Evolutionary conservation across 2,888 invertebrate species (phyloP).

Genomic region (Ganaspis brasiliensis): DNA sequence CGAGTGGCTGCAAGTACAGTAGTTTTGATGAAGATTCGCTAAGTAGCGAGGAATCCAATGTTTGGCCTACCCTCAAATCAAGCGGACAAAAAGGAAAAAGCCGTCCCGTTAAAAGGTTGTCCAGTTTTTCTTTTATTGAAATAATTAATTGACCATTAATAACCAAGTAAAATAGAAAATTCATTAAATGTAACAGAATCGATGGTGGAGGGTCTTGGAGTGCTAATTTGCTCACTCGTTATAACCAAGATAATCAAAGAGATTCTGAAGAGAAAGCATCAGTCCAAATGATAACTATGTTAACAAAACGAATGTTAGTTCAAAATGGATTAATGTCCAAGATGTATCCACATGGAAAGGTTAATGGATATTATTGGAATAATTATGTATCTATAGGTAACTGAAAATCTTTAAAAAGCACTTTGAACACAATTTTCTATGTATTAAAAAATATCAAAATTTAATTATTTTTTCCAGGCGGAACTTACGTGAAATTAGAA

Average conservation of each 20-base stretch:
- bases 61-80: slow-evolving; percentile 62
- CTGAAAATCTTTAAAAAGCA: not conserved
- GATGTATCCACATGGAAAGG: slow-evolving; percentile 64
- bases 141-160: too few relatives aligned
- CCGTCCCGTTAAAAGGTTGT: slow-evolving; percentile 70
- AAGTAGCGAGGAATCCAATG: slow-evolving; percentile 74
- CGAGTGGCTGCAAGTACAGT: slow-evolving; percentile 69
- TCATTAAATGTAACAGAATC: slow-evolving; percentile 63
- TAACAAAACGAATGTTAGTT: slow-evolving; percentile 81
- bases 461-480: slow-evolving; percentile 81
- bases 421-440: slow-evolving; percentile 21
- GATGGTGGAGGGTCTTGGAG: slow-evolving; percentile 87
- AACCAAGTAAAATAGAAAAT: slow-evolving; percentile 10
- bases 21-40: slow-evolving; percentile 74
- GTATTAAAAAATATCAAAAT: slow-evolving; percentile 1
- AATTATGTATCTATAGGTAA: slow-evolving; percentile 72
- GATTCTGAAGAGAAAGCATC: slow-evolving; percentile 91
- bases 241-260: slow-evolving; percentile 93
- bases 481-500: slow-evolving; percentile 89
- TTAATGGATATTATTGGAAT: slow-evolving; percentile 63
- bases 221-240: slow-evolving; percentile 88
- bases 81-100: slow-evolving; percentile 64
- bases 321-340: slow-evolving; percentile 68
- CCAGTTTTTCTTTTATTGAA: slow-evolving; percentile 10
- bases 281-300: slow-evolving; percentile 85